Base-by-base conservation (phyloP, 1,140 invertebrate genomes). In the Drosophila orena region DNA sequence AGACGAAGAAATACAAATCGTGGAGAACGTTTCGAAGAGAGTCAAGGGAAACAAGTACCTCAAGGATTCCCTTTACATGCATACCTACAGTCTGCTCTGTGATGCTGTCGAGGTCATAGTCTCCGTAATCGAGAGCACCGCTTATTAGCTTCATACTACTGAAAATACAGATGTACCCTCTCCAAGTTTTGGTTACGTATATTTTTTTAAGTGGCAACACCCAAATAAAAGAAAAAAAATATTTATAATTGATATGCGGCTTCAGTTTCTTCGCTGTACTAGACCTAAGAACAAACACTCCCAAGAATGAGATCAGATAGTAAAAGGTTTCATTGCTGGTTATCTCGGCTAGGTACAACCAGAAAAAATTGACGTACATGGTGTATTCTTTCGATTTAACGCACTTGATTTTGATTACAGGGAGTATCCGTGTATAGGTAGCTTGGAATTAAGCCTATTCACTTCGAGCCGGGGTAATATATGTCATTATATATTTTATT, bases 71-170 rank as follows among this genome's bases (percentile, higher is more conserved):
- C 68, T 91, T 5, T 91, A 86, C 15, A 72, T 91, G 53, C 90
- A 91, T 8, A 90, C 90, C 20, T 91, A 91, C 44, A 72, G 50
- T 1, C 5, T 86, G n/a, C 42, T 91, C 35, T 88, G 90, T n/a
- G 69, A 90, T 56, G 55, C 74, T 3, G 75, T 56, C 7, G 90
- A 91, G 55, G 71, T 91, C 42, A 74, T 91, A 42, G 84, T 89
- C 0, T 89, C 85, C 15, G 80, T 91, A 20, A 91, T 91, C 24
- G 85, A 91, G 55, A 90, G 85, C 49, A 81, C 55, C 44, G 42
- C 22, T 53, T 37, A 58, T 14, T 20, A 30, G 35, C 35, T 7
- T 24, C 34, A n/a, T 4, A 10, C 20, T 7, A 11, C 12, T 5
- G 22, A 8, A 0, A 3, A 10, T 2, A 43, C 15, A 3, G 40